phyloP scores from a whole-genome alignment of 2,113 vertebrate species.

The Cacatua alba region DNA sequence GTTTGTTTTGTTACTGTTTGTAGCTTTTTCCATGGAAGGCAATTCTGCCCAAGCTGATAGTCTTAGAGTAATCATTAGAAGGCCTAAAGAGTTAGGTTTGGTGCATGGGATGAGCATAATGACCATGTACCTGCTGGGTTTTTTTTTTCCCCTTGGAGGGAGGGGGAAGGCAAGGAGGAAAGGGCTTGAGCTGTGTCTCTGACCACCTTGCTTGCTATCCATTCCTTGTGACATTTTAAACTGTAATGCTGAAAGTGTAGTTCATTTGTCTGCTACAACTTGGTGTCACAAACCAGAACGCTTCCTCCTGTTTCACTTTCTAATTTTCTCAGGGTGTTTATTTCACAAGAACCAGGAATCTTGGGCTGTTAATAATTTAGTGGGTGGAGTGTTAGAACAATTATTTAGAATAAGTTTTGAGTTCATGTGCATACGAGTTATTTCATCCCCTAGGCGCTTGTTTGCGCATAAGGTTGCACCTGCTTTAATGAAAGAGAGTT shows the following conservation, averaged over 20 bases:
- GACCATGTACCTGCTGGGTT: neutral
- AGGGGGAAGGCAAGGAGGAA: neutral
- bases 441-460: constrained; percentile 61
- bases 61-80: neutral
- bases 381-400: constrained; percentile 34
- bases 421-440: constrained; percentile 54
- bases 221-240: neutral
- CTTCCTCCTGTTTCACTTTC: constrained; percentile 52
- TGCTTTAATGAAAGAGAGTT: constrained; percentile 42
- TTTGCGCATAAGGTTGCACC: constrained; percentile 29
- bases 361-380: neutral
- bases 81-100: neutral
- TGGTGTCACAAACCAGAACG: neutral
- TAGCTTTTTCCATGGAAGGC: neutral
- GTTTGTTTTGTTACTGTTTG: neutral
- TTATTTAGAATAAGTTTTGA: neutral
- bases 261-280: neutral
- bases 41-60: neutral
- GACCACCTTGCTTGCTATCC: neutral
- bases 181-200: neutral
- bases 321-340: constrained; percentile 30
- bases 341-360: constrained; percentile 51
- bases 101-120: neutral
- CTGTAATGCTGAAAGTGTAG: neutral
- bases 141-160: neutral